Base-by-base conservation (phyloP, 2,888 invertebrate species). In the Epistrophella euchroma region DNA sequence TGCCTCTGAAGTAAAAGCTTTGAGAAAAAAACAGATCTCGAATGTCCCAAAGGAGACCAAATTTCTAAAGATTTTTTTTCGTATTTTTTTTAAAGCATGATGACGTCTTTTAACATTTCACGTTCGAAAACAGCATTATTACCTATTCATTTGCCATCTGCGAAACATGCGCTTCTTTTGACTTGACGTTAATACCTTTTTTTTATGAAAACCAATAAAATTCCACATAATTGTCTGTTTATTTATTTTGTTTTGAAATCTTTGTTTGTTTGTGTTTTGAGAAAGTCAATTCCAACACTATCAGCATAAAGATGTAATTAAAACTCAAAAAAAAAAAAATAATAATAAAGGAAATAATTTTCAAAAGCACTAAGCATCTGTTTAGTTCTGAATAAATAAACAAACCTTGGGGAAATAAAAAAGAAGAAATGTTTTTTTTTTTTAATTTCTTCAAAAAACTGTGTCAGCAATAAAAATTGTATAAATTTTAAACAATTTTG, bases 321-420 rank as follows among this genome's bases (percentile, higher is more conserved):
- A 62, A 62, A 35, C 47, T 47, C 4, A 2, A 32, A 17, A 4
- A 56, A 32, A 11, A 22, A 60, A 9, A 19, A 22, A 11, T n/a
- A n/a, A 13, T 32, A 15, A 6, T 1, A 47, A 47, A 43, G 9
- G 47, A 35, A 35, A 66, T 66, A 28, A 35, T 66, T 66, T 64
- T 66, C 15, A 47, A 66, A 66, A 64, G 28, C 28, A 32, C 32
- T 47, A 47, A 66, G 47, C 28, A 66, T 66, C 66, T 66, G 66
- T 66, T 66, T 66, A 66, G 47, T 66, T 66, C 66, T 64, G 32
- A 47, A 7, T 64, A 64, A 64, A 64, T 19, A 64, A 66, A 66
- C 45, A 66, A 66, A 32, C 32, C 11, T 4, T 47, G 66, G 47
- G 13, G 66, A 47, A 66, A 66, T 66, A 47, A 66, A 47, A 62